These are phyloP conservation scores for Odocoileus hemionus DNA, from an alignment of 2,113 vertebrate genomes.

Conservation along the genomic window DNA sequence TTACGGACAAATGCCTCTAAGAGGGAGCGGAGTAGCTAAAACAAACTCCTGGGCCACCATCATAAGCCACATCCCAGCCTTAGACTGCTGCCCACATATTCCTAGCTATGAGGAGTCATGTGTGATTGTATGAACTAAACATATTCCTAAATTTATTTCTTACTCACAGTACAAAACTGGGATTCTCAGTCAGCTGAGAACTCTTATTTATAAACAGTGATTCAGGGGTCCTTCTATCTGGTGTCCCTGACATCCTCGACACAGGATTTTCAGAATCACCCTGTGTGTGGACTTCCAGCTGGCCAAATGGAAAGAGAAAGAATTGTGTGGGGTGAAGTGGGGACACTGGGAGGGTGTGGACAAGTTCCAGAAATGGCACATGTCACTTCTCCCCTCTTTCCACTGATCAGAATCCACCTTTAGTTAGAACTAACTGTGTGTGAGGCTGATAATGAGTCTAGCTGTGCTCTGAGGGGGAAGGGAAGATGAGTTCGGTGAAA, in stretches of 20 bases:
- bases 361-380: fast-evolving
- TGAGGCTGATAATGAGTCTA: neutral
- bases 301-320: neutral
- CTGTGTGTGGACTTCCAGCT: neutral
- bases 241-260: neutral
- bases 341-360: fast-evolving
- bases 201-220: neutral
- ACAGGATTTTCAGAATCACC: neutral
- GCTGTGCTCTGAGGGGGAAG: no score
- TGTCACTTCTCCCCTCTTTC: neutral
- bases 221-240: neutral
- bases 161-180: neutral
- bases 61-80: no score
- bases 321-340: neutral
- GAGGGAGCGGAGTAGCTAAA: no score
- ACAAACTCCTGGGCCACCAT: neutral
- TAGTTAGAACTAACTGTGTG: fast-evolving
- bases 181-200: neutral
- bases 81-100: fast-evolving
- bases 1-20: neutral
- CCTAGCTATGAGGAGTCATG: no score
- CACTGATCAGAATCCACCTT: neutral
- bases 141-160: neutral
- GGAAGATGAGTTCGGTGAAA: neutral
- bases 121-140: neutral